Conservation (phyloP, 2,113 vertebrate species). For the Microtus montanus region DNA sequence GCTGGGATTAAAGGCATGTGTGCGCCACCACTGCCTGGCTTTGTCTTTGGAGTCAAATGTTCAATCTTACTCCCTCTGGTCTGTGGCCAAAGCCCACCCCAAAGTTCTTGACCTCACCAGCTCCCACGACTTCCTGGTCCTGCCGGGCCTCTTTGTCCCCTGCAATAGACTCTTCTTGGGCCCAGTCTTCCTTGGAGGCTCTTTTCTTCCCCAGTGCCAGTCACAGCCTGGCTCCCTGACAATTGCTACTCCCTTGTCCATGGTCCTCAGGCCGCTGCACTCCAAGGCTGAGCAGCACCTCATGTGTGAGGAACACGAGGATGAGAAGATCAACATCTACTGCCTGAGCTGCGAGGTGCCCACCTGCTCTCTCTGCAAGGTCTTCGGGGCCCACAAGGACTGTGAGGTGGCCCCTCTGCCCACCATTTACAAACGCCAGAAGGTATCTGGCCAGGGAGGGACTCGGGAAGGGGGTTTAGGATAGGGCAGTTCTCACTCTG, state of each 20-base stretch:
- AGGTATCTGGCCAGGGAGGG: conserved; percentile 83
- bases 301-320: conserved; percentile 92
- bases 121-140: neutral
- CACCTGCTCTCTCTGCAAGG: conserved; percentile 96
- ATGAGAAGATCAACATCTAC: conserved; percentile 95
- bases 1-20: no score
- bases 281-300: conserved; percentile 89
- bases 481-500: neutral
- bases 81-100: neutral
- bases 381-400: conserved; percentile 93
- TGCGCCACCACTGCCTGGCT: neutral
- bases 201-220: neutral
- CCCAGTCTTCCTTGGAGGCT: neutral
- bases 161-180: neutral
- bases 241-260: fast-evolving
- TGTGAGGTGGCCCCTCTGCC: conserved; percentile 92
- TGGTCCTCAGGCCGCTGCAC: conserved; percentile 84
- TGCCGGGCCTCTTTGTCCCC: neutral
- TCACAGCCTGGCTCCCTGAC: neutral
- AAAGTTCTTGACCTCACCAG: neutral
- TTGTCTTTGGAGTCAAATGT: neutral
- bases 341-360: conserved; percentile 92
- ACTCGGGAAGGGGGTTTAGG: neutral
- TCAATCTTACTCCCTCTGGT: neutral
- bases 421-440: conserved; percentile 89